Percentiles rank a stretch among this genome's conserved stretches.
Conservation (phyloP, 2,888 invertebrate genomes). For the Allacma fusca region DNA sequence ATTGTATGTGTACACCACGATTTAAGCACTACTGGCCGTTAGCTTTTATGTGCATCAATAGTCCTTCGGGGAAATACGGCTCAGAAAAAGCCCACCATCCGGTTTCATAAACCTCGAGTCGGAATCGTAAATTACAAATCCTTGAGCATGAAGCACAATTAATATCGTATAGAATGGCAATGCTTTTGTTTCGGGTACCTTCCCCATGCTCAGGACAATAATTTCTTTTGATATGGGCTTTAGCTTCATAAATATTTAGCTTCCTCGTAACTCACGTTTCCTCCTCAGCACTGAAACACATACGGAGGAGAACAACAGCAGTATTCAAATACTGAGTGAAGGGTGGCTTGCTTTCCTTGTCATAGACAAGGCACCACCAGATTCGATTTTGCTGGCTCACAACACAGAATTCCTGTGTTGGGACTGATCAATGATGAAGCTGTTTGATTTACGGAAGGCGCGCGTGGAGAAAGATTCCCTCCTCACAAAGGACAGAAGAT, state of each 20-base stretch:
- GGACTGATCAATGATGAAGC: not conserved
- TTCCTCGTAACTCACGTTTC: not conserved
- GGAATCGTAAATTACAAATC: constrained; percentile 5
- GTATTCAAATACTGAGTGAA: too few species aligned
- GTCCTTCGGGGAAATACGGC: not conserved
- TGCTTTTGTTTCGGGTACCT: not conserved
- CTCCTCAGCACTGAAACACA: not conserved
- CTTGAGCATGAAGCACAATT: not conserved
- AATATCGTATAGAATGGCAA: not conserved
- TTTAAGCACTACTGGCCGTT: not conserved
- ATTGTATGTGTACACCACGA: constrained; percentile 6
- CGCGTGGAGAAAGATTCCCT: not conserved
- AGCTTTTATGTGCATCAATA: not conserved
- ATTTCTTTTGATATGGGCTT: constrained; percentile 2
- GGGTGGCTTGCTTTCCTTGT: too few species aligned
- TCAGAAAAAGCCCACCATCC: not conserved
- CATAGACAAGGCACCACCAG: too few species aligned
- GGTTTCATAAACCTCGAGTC: not conserved
- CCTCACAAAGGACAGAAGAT: not conserved
- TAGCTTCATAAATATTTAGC: not conserved
- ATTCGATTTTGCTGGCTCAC: too few species aligned
- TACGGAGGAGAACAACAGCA: too few species aligned
- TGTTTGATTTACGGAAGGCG: not conserved
- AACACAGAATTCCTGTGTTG: too few species aligned
- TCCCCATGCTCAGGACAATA: not conserved